Evolutionary conservation across 1,140 invertebrate genomes (phyloP), one percentile per base, ranked within the genome.

Genomic region (Macrotrachela quadricornifera): DNA sequence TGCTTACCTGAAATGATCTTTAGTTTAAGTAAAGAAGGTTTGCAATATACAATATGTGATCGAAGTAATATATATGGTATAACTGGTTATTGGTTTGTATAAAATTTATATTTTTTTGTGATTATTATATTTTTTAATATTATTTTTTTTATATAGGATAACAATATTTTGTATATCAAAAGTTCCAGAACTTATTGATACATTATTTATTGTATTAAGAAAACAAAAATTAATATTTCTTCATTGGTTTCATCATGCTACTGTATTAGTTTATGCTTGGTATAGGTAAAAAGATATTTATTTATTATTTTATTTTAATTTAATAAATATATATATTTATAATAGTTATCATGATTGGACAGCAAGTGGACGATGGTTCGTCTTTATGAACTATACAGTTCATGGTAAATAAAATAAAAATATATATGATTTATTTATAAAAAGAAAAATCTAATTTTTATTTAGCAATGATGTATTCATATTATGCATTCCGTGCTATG

Each of bases 371-470:
- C 76, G 87, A 46, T 97, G 91, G 90, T 96, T 91, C 69, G 84
- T 95, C 63, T 83, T 87, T n/a, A 92, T 97, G 83, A 97, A 97
- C 71, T 97, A 88, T 70, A 82, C 80, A 59, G 88, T 97, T 18
- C 92, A 97, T 72, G 49, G 21, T 30, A 30, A 30, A 30, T 30
- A 4, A 2, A 30, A 30, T 30, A 2, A 8, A 30, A 30, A 30
- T 4, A 30, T 4, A 30, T 8, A 30, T 4, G 21, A 30, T 30
- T 30, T 30, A 30, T 30, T 30, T 30, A 2, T 30, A 30, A 30
- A 4, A 30, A 30, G n/a, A 30, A 30, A 30, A 4, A 30, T 4
- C 21, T 30, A 4, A 4, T 2, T 4, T 30, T 84, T 30, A 30
- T 30, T 30, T 30, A 30, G 21, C 86, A 56, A 74, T 92, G 58